These are phyloP conservation scores for Crotalus helleri DNA, from an alignment of 2,113 vertebrate species.

Conservation along the genomic window DNA sequence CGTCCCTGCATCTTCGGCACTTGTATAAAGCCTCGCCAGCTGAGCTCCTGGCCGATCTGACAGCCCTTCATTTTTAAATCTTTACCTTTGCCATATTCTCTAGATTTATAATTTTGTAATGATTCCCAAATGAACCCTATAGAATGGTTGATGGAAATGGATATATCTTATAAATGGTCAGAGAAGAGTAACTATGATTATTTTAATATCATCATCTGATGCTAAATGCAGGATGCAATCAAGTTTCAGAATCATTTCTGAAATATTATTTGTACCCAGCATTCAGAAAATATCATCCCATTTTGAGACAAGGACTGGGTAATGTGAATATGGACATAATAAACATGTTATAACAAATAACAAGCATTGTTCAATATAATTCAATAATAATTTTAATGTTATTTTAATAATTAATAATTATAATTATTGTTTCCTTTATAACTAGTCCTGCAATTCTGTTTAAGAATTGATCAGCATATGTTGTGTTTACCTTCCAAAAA, in stretches of 20 bases:
- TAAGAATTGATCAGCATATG: rapidly evolving
- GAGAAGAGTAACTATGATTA: neutral
- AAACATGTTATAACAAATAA: neutral
- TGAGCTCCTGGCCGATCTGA: neutral
- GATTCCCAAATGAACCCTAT: neutral
- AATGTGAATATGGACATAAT: neutral
- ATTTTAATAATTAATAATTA: too few species aligned
- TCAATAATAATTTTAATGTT: neutral
- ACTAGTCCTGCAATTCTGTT: neutral
- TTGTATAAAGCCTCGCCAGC: neutral
- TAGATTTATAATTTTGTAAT: neutral
- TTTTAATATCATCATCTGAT: neutral
- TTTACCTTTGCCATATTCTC: neutral
- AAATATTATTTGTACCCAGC: neutral
- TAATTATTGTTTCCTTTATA: neutral
- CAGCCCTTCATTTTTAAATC: neutral
- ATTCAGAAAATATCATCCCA: neutral
- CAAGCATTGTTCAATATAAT: neutral
- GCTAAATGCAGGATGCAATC: neutral
- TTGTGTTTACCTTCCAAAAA: neutral
- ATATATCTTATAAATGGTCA: neutral
- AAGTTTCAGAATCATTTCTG: neutral
- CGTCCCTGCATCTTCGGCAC: neutral
- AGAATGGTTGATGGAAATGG: neutral
- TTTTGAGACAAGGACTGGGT: neutral